Percentiles rank a stretch among this genome's conserved stretches.
Evolutionary conservation across 2,797 vertebrate genomes (phyloP).

Genomic region (Cynodonichthys magdalenae): DNA sequence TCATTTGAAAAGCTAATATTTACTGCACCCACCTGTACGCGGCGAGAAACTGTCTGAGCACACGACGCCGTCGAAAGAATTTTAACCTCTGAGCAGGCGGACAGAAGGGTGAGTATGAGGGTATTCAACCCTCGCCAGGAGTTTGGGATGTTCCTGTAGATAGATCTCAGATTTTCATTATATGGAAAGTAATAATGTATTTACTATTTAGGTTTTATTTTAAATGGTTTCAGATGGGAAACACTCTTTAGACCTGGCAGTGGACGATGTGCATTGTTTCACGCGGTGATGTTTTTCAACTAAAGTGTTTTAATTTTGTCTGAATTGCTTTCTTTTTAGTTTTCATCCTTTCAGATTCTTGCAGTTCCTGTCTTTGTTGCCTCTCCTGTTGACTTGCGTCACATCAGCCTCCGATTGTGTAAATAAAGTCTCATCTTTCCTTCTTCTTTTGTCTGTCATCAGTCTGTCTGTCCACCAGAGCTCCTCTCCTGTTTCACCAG

Average conservation of each 20-base stretch:
- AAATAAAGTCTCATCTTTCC: slow-evolving; percentile 3
- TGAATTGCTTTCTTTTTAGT: background rate
- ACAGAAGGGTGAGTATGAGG: slow-evolving; percentile 58
- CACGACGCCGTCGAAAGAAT: slow-evolving; percentile 46
- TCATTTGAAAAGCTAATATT: slow-evolving; percentile 84
- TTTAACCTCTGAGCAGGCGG: slow-evolving; percentile 46
- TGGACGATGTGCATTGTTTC: too few species aligned
- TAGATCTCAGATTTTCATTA: slow-evolving; percentile 5
- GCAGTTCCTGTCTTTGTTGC: background rate
- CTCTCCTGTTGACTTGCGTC: too few species aligned
- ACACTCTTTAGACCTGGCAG: background rate
- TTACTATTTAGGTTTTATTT: background rate
- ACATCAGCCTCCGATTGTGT: background rate
- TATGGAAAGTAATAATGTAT: background rate
- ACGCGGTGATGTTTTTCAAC: too few species aligned
- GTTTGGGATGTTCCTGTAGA: slow-evolving; percentile 41
- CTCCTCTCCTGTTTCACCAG: slow-evolving; percentile 7
- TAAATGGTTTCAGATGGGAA: background rate
- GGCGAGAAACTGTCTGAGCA: slow-evolving; percentile 48
- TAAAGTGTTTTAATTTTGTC: too few species aligned
- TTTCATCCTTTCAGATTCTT: background rate
- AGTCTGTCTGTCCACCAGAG: background rate
- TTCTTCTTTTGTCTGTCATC: slow-evolving; percentile 4
- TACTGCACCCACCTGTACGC: slow-evolving; percentile 74
- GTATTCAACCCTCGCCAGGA: slow-evolving; percentile 55